A percentile compares a stretch with the other conserved stretches of the same genome.
Evolutionary conservation across 1,140 invertebrate genomes (phyloP).

Genomic region (Lamellibrachia luymesi): DNA sequence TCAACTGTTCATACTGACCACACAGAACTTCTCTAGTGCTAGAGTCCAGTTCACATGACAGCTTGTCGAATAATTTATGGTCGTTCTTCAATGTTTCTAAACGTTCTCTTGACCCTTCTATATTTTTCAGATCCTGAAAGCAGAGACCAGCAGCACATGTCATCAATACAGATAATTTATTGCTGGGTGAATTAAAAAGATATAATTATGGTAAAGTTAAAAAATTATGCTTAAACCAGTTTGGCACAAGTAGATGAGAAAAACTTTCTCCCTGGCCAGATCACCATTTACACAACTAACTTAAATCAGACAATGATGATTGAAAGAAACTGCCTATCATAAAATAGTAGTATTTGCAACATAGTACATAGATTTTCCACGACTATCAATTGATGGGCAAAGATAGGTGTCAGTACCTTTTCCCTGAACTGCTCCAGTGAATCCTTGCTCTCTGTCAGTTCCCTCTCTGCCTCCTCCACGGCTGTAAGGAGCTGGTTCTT

Average conservation of each 20-base stretch:
- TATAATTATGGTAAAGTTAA: too few species aligned
- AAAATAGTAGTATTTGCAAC: too few species aligned
- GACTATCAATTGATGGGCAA: too few species aligned
- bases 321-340: too few species aligned
- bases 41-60: background rate
- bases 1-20: background rate
- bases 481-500: background rate
- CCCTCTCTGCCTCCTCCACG: background rate
- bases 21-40: background rate
- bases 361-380: too few species aligned
- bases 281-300: too few species aligned
- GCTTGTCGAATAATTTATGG: background rate
- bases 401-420: background rate
- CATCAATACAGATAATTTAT: background rate
- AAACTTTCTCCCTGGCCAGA: too few species aligned
- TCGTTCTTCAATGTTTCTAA: slow-evolving; percentile 11
- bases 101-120: background rate
- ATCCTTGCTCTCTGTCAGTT: background rate
- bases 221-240: too few species aligned
- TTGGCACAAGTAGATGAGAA: too few species aligned
- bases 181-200: too few species aligned
- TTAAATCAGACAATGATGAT: too few species aligned
- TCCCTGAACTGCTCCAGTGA: background rate
- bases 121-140: background rate
- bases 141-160: background rate